Percentiles rank a stretch among this genome's conserved stretches.
Evolutionary conservation across 2,797 vertebrate genomes (phyloP).

Genomic region (Anas acuta): DNA sequence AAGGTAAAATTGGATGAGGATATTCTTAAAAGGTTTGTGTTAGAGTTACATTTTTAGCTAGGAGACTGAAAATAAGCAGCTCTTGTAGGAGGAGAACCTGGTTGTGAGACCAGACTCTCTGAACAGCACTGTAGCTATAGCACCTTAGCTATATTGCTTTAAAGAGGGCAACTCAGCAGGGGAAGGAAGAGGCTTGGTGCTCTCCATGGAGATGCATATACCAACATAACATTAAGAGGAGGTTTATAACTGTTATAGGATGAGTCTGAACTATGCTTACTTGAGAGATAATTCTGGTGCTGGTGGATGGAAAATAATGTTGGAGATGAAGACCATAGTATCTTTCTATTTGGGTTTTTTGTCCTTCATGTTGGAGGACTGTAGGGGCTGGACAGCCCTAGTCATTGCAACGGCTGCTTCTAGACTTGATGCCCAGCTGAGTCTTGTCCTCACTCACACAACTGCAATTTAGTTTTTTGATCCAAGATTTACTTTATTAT

Average conservation of each 20-base stretch:
- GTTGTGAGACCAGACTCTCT: not conserved
- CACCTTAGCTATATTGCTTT: not conserved
- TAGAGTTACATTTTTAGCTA: not conserved
- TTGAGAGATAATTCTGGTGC: not conserved
- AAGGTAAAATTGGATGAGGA: not conserved
- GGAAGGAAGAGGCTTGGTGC: not conserved
- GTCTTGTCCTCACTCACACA: constrained; percentile 31
- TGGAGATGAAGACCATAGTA: not conserved
- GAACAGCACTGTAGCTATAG: not conserved
- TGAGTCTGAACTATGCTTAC: not conserved
- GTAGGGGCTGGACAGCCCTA: not conserved
- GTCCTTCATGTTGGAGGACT: not conserved
- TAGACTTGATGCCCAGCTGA: not conserved
- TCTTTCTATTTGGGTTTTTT: not conserved
- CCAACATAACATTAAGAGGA: not conserved
- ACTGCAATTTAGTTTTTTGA: not conserved
- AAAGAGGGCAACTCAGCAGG: not conserved
- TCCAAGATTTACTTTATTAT: constrained; percentile 13
- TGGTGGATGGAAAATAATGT: not conserved
- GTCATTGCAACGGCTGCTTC: not conserved
- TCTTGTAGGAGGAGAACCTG: not conserved
- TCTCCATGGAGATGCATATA: not conserved
- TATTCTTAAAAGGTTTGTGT: not conserved
- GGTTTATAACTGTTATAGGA: not conserved
- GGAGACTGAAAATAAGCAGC: not conserved